A percentile compares a stretch with the other conserved stretches of the same genome.
Evolutionary conservation across 2,797 vertebrate species (phyloP).

Genomic region (Poeciliopsis gracilis): DNA sequence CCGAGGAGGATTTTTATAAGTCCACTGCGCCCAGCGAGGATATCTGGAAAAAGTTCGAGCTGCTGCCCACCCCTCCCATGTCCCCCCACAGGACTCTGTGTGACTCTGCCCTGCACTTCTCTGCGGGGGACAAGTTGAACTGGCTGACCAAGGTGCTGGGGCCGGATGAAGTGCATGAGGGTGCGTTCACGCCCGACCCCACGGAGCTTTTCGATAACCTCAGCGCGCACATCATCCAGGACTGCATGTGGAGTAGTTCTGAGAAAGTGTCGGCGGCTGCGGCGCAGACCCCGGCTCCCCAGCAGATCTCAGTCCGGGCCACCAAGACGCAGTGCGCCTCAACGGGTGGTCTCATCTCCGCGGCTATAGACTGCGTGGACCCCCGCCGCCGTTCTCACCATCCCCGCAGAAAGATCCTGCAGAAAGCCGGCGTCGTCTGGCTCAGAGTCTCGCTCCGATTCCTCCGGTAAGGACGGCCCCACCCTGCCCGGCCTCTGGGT

Average conservation of each 20-base stretch:
- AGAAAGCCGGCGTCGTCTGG: conserved; percentile 90
- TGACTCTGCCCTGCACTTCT: conserved; percentile 61
- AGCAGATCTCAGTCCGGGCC: conserved; percentile 17
- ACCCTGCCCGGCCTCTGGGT: conserved; percentile 53
- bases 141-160: conserved; percentile 79
- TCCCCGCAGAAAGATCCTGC: conserved; percentile 76
- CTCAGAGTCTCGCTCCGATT: conserved; percentile 93
- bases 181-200: conserved; percentile 74
- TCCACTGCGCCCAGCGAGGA: conserved; percentile 95
- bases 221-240: conserved; percentile 91
- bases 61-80: conserved; percentile 90
- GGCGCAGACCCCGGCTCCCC: conserved; percentile 54
- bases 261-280: conserved; percentile 75
- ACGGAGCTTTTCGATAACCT: conserved; percentile 86
- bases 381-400: conserved; percentile 89
- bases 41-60: conserved; percentile 99
- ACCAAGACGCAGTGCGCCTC: conserved; percentile 71
- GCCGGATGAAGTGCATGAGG: conserved; percentile 84
- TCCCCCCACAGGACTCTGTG: conserved; percentile 84
- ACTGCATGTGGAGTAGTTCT: conserved; percentile 99
- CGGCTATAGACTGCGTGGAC: conserved; percentile 84
- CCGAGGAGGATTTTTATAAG: conserved; percentile 92
- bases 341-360: conserved; percentile 38
- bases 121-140: conserved; percentile 78
- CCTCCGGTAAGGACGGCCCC: conserved; percentile 90